phyloP scores from a whole-genome alignment of 1,140 invertebrate species.

The Heterodera schachtii region DNA sequence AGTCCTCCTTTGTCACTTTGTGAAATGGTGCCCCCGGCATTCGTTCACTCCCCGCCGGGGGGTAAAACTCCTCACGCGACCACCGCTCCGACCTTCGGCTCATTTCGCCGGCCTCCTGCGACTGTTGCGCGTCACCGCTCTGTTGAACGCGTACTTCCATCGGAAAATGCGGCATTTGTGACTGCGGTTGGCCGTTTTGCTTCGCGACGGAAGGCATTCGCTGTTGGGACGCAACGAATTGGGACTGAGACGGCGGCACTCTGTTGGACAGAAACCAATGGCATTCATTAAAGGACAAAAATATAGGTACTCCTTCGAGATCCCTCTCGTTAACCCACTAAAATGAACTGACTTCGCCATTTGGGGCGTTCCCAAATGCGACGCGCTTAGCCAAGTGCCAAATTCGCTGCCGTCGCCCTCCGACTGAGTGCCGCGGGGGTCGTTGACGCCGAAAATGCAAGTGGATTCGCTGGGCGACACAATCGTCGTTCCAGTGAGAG shows the following conservation, averaged over 20 bases:
- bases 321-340: too few species aligned
- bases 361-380: neutral
- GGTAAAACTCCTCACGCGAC: slow-evolving; percentile 5
- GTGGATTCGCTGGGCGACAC: neutral
- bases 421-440: slow-evolving; percentile 11
- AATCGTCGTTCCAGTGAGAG: neutral
- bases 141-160: neutral
- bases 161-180: neutral
- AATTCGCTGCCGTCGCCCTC: neutral
- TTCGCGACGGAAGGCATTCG: neutral
- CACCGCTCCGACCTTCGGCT: neutral
- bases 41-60: neutral
- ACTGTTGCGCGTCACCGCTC: neutral
- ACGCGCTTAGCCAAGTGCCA: neutral
- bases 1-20: slow-evolving; percentile 18
- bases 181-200: neutral
- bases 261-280: neutral
- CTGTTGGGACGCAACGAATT: neutral
- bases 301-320: too few species aligned
- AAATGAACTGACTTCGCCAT: neutral
- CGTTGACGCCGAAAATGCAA: neutral
- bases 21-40: neutral
- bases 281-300: neutral
- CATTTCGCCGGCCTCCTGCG: neutral
- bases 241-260: neutral